Base-by-base conservation (phyloP, 2,113 vertebrate species). In the Hymenochirus boettgeri region DNA sequence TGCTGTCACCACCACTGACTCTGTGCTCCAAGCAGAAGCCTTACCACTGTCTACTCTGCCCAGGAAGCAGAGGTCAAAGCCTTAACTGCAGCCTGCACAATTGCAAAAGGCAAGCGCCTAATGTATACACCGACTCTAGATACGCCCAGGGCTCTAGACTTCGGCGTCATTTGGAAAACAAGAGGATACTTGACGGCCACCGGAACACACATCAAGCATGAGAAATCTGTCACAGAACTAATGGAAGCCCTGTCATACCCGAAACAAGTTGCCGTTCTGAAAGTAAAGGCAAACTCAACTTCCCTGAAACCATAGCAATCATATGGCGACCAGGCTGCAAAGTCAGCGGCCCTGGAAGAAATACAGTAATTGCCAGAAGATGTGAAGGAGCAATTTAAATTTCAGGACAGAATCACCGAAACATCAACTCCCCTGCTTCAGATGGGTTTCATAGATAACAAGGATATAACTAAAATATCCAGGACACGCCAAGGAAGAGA, bases 151-250 rank as follows among this genome's bases (percentile, higher is more conserved):
- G n/a, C n/a, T n/a, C n/a, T n/a, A n/a, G n/a, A n/a, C n/a, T 25
- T 6, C n/a, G 52, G 52, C 15, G 52, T 55, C 24, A 54, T 54
- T 12, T 54, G 51, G 51, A 54, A 54, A 5, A 27, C 51, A 2
- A 26, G 24, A 7, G 24, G 51, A 4, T 54, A 26, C 13, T 15
- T 54, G 13, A 54, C 25, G 3, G 51, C 51, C 17, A n/a, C 24
- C 11, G 23, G 51, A 17, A 26, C 51, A 12, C 24, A 24, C 3
- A 24, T 53, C 4, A 53, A 53, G 8, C 50, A 53, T 8, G n/a
- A 3, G 23, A 51, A 51, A 5, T n/a, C n/a, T n/a, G n/a, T n/a
- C n/a, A n/a, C n/a, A n/a, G n/a, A n/a, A n/a, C n/a, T n/a, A n/a
- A n/a, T n/a, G n/a, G n/a, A n/a, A n/a, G n/a, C n/a, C n/a, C n/a